These are phyloP conservation scores for Cistogaster globosa DNA, from an alignment of 2,888 invertebrate genomes.

Conservation along the genomic window DNA sequence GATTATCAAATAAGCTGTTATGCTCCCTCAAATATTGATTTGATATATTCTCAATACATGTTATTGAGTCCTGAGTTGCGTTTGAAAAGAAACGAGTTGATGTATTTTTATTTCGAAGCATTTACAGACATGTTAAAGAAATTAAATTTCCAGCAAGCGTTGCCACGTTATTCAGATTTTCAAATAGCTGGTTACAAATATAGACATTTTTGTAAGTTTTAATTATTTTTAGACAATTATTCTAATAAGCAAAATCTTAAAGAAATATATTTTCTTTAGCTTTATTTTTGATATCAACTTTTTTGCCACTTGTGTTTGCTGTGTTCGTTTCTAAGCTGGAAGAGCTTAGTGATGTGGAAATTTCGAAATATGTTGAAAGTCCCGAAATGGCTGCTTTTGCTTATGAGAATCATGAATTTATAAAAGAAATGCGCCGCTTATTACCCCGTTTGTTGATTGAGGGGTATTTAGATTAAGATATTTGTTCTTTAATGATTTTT, in stretches of 20 bases:
- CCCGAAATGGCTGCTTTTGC: conserved; percentile 4
- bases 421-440: conserved; percentile 48
- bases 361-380: conserved; percentile 30
- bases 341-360: conserved; percentile 31
- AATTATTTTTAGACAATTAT: not conserved
- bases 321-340: conserved; percentile 1
- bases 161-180: conserved; percentile 73
- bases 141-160: conserved; percentile 71
- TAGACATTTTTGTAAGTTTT: conserved; percentile 53
- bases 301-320: conserved; percentile 27
- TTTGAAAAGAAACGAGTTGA: conserved; percentile 71
- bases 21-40: conserved; percentile 74
- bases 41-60: conserved; percentile 75
- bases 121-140: conserved; percentile 73
- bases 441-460: conserved; percentile 55
- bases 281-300: conserved; percentile 47
- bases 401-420: conserved; percentile 36
- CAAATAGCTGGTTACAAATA: conserved; percentile 50
- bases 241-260: not conserved
- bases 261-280: not conserved
- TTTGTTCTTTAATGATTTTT: too few relatives aligned
- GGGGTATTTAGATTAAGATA: conserved; percentile 61
- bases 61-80: conserved; percentile 73
- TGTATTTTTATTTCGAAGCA: conserved; percentile 74
- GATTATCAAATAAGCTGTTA: conserved; percentile 76